phyloP scores from a whole-genome alignment of 1,140 invertebrate species.

The Hormaphis cornu region DNA sequence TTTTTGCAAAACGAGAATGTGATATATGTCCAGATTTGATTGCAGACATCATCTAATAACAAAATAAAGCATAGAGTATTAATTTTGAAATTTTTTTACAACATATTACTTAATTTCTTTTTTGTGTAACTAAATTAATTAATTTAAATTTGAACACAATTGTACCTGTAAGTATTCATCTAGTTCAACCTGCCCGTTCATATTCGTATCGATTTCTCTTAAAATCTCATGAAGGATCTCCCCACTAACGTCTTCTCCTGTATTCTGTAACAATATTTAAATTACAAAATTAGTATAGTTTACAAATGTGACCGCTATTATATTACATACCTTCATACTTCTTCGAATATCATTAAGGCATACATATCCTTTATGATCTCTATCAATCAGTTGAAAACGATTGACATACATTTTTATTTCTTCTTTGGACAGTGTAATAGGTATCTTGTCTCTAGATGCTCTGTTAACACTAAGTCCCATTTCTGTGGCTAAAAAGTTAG shows the following conservation, averaged over 20 bases:
- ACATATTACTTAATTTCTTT: no score
- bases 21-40: slow-evolving; percentile 82
- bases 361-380: slow-evolving; percentile 93
- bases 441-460: slow-evolving; percentile 74
- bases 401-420: slow-evolving; percentile 92
- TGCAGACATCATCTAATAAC: slow-evolving; percentile 91
- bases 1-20: slow-evolving; percentile 81
- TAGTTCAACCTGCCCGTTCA: slow-evolving; percentile 97
- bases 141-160: slow-evolving; percentile 1
- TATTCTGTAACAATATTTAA: slow-evolving; percentile 54
- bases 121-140: background rate
- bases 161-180: slow-evolving; percentile 97
- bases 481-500: slow-evolving; percentile 79
- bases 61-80: slow-evolving; percentile 33
- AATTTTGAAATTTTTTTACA: slow-evolving; percentile 34
- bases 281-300: background rate
- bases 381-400: slow-evolving; percentile 89
- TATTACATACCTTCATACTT: slow-evolving; percentile 72
- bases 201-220: slow-evolving; percentile 95
- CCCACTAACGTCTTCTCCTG: slow-evolving; percentile 83
- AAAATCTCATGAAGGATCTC: slow-evolving; percentile 96
- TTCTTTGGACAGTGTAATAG: slow-evolving; percentile 86
- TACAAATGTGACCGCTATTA: background rate
- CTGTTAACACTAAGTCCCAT: slow-evolving; percentile 95
- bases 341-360: slow-evolving; percentile 93